Evolutionary conservation across 2,797 vertebrate species (phyloP), one percentile per base, ranked within the genome.

Genomic region (Adrianichthys oophorus): DNA sequence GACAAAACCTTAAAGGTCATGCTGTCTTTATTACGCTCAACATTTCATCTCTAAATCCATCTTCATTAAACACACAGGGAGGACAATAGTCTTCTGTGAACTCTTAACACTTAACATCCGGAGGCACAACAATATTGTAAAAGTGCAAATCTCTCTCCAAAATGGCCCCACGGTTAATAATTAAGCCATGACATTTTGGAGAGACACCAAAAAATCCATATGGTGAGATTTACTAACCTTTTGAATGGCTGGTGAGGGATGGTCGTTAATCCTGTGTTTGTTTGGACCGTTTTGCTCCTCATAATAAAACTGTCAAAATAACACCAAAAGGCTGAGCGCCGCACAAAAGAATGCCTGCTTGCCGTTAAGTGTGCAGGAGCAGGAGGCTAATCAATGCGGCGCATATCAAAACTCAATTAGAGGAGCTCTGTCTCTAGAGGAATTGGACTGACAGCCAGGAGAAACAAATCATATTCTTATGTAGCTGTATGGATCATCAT

Each of bases 121-220:
- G 82, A 78, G 81, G 79, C 70, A 79, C 72, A 62, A 82, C 80
- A 82, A 89, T 83, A 89, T 87, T 82, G 76, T 88, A 87, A 86
- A 91, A 90, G 82, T 85, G 78, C 79, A 88, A 90, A 84, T 84
- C 82, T 87, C 85, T 86, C 76, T 86, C 72, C 59, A 76, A 83
- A 89, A 88, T 70, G 84, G 79, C 84, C 78, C 84, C 76, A 60
- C 68, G 62, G 89, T 90, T 91, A 93, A 92, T 92, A 91, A 92
- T 92, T 92, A 91, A 89, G 68, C 89, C 71, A 48, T 90, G 91
- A 89, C 87, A 92, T 92, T 92, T 93, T 83, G 81, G 61, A 71
- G 65, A 79, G 87, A 89, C 84, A 88, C 79, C 74, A 72, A 87
- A 80, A 92, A 92, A 91, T 92, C 87, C 79, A 91, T 91, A 91